Evolutionary conservation across 1,140 invertebrate species (phyloP).

Genomic region (Matsumurasca onukii): DNA sequence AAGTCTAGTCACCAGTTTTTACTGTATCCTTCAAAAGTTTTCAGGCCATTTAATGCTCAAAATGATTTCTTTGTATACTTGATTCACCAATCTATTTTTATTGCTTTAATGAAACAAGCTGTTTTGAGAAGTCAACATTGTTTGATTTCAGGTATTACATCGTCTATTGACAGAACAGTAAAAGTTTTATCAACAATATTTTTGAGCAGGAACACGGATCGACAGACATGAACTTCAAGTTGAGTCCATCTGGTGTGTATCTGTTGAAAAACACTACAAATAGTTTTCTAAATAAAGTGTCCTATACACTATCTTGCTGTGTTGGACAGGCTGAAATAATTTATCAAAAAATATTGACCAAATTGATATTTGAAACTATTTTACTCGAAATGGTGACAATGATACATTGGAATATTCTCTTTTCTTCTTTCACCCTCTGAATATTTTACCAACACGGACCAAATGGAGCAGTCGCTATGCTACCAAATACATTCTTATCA

Average conservation of each 20-base stretch:
- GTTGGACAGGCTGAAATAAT: too few species aligned
- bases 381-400: too few species aligned
- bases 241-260: constrained; percentile 78
- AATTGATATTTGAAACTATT: too few species aligned
- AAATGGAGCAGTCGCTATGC: too few species aligned
- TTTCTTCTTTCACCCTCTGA: too few species aligned
- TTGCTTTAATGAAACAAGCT: not conserved
- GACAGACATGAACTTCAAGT: constrained; percentile 95
- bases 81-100: not conserved
- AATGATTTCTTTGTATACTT: not conserved
- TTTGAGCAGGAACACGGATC: constrained; percentile 96
- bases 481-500: too few species aligned
- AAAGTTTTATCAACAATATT: constrained; percentile 99
- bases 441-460: too few species aligned
- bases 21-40: not conserved
- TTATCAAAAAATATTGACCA: too few species aligned
- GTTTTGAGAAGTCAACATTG: constrained; percentile 9
- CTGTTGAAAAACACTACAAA: too few species aligned
- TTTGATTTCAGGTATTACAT: constrained; percentile 72
- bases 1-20: not conserved
- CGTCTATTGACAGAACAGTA: constrained; percentile 95
- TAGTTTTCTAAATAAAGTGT: too few species aligned
- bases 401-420: too few species aligned
- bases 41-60: not conserved
- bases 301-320: too few species aligned